Base-by-base conservation (phyloP, 1,140 invertebrate genomes). In the Augochlora pura region DNA sequence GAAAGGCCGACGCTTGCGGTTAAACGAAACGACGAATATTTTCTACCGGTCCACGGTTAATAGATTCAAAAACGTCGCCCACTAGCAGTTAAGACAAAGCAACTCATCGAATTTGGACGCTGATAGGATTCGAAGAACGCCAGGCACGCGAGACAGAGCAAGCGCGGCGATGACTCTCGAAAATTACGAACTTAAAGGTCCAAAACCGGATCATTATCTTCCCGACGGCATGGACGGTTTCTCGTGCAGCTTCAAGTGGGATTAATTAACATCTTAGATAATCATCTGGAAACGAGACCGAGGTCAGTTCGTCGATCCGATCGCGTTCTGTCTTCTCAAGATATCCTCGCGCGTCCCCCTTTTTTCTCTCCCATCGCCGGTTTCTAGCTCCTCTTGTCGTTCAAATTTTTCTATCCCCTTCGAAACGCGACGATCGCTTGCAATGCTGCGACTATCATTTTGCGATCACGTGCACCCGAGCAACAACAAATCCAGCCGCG, bases 191-290 rank as follows among this genome's bases (percentile, higher is more conserved):
- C 73, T 65, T 82, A 77, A 68, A 80, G 72, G 62, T 81, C 65
- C 59, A 60, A 86, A 86, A 88, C 87, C 88, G 87, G 88, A 89
- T 90, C 77, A 67, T 82, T 89, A 83, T 83, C 86, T 81, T 75
- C 63, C n/a, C 69, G 63, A 65, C 75, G 75, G 67, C 77, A 65
- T 39, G 81, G 70, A 74, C 77, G 80, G 81, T 87, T 86, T 86
- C 86, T 84, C 87, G 62, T 83, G 82, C 66, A 79, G 81, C 84
- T 83, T 81, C 52, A 66, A 66, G 25, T 85, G 84, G 82, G 74
- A 90, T 88, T 88, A 90, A 90, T 90, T 88, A 89, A 83, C 88
- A 81, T 80, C 60, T 60, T 42, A 73, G 86, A 89, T 87, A 87
- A 83, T 49, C n/a, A 88, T 83, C 83, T 81, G 76, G 77, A 83